Base-by-base conservation (phyloP, 2,797 vertebrate species). In the Enteromius unitaeniatus region DNA sequence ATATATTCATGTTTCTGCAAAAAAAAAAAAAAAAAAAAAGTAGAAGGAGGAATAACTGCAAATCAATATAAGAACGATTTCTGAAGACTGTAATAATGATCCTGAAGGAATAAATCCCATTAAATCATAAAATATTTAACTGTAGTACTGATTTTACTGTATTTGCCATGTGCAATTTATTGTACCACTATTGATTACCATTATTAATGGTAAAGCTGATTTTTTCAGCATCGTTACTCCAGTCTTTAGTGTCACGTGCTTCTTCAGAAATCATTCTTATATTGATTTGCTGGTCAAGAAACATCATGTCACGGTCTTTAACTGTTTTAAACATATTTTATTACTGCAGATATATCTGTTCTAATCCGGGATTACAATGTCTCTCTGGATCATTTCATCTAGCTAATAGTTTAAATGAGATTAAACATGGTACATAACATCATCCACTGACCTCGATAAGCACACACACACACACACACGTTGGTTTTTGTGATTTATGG, bases 361-460 rank as follows among this genome's bases (percentile, higher is more conserved):
- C 19, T 28, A 65, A 79, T 51, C 65, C 65, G n/a, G 14, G 53
- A 82, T 82, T 78, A 78, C 40, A 68, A 8, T 78, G 37, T 64
- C 26, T 31, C 13, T 21, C 15, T 26, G 47, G 31, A 60, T 67
- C 4, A 34, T 60, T 69, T 51, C 6, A 21, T 62, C 34, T 62
- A n/a, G 40, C n/a, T 80, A 79, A 76, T 69, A 72, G 60, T 28
- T 45, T 21, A 65, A 40, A 79, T 67, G 13, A 73, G n/a, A 82
- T 78, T 58, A 53, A 85, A 62, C 55, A 64, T 65, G n/a, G n/a
- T 72, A 7, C 21, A 62, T 10, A 73, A 17, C 45, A 45, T 74
- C 62, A 49, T 19, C 58, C 62, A 13, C 45, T 65, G 42, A 51
- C 77, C 37, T n/a, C 0, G 0, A 64, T 49, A 26, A 78, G n/a